phyloP scores from a whole-genome alignment of 2,113 vertebrate species.

The Cricetomys ansorgei region DNA sequence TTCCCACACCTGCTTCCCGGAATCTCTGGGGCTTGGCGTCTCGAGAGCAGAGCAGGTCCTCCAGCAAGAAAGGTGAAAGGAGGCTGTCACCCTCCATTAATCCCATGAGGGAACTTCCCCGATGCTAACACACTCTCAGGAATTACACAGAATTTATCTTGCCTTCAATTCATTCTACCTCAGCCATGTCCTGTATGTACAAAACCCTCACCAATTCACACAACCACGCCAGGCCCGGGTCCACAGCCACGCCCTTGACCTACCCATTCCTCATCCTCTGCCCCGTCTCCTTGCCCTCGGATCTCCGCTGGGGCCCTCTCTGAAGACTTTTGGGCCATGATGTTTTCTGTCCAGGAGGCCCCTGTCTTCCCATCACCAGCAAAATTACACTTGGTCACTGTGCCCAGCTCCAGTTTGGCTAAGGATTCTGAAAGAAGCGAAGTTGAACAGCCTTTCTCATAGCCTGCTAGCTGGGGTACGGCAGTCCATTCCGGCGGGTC shows the following conservation, averaged over 20 bases:
- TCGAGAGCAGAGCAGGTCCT: neutral
- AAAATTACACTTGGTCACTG: conserved; percentile 94
- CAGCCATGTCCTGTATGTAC: accelerated
- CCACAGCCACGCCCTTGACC: neutral
- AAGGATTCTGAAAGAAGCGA: conserved; percentile 87
- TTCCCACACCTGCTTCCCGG: neutral
- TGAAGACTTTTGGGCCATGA: conserved; percentile 89
- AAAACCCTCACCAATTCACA: neutral
- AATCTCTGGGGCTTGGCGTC: neutral
- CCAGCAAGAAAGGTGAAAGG: neutral
- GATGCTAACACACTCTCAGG: neutral
- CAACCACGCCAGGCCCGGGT: neutral
- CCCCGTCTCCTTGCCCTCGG: conserved; percentile 86
- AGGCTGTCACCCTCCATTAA: neutral
- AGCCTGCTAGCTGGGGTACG: neutral
- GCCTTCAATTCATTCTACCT: neutral
- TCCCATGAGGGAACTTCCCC: neutral
- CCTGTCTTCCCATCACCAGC: conserved; percentile 90
- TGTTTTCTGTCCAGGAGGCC: conserved; percentile 93
- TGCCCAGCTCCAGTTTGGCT: conserved; percentile 90
- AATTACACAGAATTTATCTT: neutral
- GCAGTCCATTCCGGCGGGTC: neutral
- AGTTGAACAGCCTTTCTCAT: neutral
- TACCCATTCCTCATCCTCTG: conserved; percentile 94
- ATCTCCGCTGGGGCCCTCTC: neutral